These are phyloP conservation scores for Eidolon dupreanum DNA, from an alignment of 2,797 vertebrate species.

Conservation along the genomic window DNA sequence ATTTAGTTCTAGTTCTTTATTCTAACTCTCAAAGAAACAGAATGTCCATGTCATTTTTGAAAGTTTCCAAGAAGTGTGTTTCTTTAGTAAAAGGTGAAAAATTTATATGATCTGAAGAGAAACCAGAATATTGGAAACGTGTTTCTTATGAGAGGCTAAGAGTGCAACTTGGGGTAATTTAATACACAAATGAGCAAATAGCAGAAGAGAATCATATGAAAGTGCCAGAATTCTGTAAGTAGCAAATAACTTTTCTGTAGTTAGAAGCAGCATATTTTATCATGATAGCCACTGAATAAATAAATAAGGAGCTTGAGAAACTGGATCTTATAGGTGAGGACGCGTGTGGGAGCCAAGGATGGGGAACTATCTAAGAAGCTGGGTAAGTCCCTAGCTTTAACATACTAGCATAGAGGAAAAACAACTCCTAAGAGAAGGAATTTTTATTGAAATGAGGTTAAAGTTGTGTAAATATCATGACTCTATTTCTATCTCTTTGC, in stretches of 20 bases:
- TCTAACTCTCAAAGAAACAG: constrained; percentile 42
- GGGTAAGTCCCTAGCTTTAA: background rate
- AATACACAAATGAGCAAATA: constrained; percentile 39
- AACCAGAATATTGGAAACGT: background rate
- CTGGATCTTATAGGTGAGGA: background rate
- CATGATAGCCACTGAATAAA: background rate
- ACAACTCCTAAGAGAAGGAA: background rate
- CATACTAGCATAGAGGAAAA: background rate
- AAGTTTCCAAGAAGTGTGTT: constrained; percentile 29
- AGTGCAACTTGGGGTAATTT: background rate
- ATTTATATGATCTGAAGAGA: too few relatives aligned
- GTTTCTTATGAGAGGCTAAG: constrained; percentile 17
- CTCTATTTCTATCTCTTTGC: background rate
- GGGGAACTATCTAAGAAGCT: background rate
- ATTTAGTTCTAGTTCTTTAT: background rate
- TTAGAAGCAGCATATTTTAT: constrained; percentile 18
- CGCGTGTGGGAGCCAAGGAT: background rate
- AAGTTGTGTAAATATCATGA: background rate
- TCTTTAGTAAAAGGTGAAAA: background rate
- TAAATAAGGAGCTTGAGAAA: background rate
- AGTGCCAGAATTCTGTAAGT: constrained; percentile 4
- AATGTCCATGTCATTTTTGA: constrained; percentile 38
- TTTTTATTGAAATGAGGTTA: background rate
- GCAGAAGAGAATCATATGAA: background rate
- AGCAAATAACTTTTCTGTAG: background rate